These are phyloP conservation scores for Brachystomella parvula DNA, from an alignment of 1,140 invertebrate genomes.

Conservation along the genomic window DNA sequence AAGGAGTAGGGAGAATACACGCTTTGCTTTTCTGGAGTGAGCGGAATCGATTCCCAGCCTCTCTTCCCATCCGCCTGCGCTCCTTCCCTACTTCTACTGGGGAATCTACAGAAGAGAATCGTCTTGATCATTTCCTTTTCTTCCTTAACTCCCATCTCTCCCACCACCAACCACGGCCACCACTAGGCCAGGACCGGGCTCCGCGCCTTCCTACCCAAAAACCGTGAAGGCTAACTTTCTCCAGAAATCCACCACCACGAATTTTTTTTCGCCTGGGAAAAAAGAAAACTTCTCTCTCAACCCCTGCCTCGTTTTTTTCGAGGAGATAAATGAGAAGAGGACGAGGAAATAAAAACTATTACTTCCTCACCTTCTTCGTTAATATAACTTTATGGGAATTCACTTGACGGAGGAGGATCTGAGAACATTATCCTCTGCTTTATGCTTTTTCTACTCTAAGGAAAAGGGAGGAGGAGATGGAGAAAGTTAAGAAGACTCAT, in stretches of 20 bases:
- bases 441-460: background rate
- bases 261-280: background rate
- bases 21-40: background rate
- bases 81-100: too few relatives aligned
- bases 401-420: background rate
- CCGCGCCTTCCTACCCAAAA: too few relatives aligned
- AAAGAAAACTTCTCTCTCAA: conserved; percentile 4
- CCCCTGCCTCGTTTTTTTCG: too few relatives aligned
- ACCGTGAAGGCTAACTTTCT: too few relatives aligned
- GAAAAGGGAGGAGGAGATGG: background rate
- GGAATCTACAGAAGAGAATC: conserved; percentile 28
- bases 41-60: conserved; percentile 28
- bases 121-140: conserved; percentile 28
- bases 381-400: conserved; percentile 5
- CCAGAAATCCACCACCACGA: background rate
- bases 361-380: conserved; percentile 9
- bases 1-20: conserved; percentile 13
- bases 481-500: too few relatives aligned
- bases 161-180: background rate
- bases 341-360: background rate
- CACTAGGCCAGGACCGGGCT: too few relatives aligned
- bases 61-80: too few relatives aligned
- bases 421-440: background rate
- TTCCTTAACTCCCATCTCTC: conserved; percentile 17
- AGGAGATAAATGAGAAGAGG: too few relatives aligned